These are phyloP conservation scores for Trinectes maculatus DNA, from an alignment of 2,113 vertebrate species.

Conservation along the genomic window DNA sequence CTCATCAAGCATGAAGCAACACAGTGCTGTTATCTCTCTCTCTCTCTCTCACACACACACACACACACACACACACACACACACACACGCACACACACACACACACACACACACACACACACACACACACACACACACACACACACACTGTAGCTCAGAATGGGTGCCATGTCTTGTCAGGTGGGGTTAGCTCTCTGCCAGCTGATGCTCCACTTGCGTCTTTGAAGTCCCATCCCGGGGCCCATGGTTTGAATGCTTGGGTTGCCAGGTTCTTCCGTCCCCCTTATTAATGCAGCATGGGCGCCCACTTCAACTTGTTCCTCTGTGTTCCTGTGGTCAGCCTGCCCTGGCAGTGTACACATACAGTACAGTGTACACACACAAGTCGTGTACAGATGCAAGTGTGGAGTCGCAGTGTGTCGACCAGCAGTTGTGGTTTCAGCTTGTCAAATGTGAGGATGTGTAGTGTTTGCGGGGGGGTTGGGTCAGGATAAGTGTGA, in stretches of 20 bases:
- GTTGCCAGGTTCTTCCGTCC: conserved; percentile 74
- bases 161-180: conserved; percentile 76
- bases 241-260: conserved; percentile 63
- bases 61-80: conserved; percentile 10
- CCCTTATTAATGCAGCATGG: conserved; percentile 75
- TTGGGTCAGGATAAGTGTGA: too few species aligned
- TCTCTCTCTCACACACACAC: too few species aligned
- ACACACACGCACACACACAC: too few species aligned
- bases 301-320: conserved; percentile 61
- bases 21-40: conserved; percentile 22
- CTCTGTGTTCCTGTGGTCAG: conserved; percentile 40
- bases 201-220: conserved; percentile 63
- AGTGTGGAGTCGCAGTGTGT: not conserved
- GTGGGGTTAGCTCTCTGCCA: conserved; percentile 63
- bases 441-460: too few species aligned
- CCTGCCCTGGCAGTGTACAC: conserved; percentile 34
- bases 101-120: too few species aligned
- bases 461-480: too few species aligned
- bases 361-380: conserved; percentile 14
- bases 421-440: too few species aligned
- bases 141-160: conserved; percentile 41
- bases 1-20: conserved; percentile 23
- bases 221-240: conserved; percentile 72
- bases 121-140: not conserved
- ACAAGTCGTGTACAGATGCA: not conserved